Evolutionary conservation across 1,140 invertebrate genomes (phyloP).

Genomic region (Saccostrea echinata): DNA sequence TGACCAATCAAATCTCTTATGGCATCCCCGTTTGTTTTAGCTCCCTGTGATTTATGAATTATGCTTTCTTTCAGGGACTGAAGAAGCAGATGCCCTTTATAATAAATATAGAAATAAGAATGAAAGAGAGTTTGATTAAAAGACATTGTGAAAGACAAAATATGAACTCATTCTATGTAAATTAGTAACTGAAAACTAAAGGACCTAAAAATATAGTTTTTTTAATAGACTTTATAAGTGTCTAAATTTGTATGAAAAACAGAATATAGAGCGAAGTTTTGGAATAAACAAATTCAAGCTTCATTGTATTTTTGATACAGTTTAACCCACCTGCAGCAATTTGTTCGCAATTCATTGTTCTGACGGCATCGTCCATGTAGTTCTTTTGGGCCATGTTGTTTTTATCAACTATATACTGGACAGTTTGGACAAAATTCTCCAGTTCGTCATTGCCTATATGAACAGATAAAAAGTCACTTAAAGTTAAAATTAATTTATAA

Average conservation of each 20-base stretch:
- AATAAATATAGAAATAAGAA: neutral
- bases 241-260: too few relatives aligned
- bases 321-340: neutral
- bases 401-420: neutral
- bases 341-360: constrained; percentile 4
- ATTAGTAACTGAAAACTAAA: too few relatives aligned
- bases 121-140: neutral
- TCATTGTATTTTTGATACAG: too few relatives aligned
- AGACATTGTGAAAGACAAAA: neutral
- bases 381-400: neutral
- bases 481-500: too few relatives aligned
- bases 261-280: too few relatives aligned
- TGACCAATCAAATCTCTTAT: constrained; percentile 6
- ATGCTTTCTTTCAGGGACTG: neutral
- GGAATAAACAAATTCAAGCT: too few relatives aligned
- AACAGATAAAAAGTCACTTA: too few relatives aligned
- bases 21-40: neutral
- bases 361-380: neutral
- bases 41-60: neutral
- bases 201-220: too few relatives aligned
- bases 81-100: constrained; percentile 7
- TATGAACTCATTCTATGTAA: too few relatives aligned
- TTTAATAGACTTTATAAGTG: too few relatives aligned
- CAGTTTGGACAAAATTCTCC: neutral
- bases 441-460: neutral